These are phyloP conservation scores for Apeira syringaria DNA, from an alignment of 2,888 invertebrate genomes.

Conservation along the genomic window DNA sequence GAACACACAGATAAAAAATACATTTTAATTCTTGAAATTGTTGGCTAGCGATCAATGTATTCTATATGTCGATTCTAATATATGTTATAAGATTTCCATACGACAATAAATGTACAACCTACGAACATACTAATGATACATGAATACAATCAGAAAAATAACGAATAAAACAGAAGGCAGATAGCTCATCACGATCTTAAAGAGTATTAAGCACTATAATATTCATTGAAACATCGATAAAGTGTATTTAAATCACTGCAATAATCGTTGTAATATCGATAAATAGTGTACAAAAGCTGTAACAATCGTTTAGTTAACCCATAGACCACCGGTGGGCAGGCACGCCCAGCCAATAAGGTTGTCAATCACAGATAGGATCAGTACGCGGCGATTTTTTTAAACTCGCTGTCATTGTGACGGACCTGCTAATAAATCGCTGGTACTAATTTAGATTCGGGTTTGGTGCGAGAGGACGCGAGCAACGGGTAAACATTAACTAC, in stretches of 20 bases:
- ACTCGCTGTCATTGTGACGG: slow-evolving; percentile 32
- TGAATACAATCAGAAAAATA: slow-evolving; percentile 2
- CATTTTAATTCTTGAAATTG: slow-evolving; percentile 8
- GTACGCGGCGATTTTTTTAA: slow-evolving; percentile 46
- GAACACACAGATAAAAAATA: slow-evolving; percentile 1
- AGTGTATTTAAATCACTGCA: slow-evolving; percentile 4
- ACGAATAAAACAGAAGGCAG: slow-evolving; percentile 1
- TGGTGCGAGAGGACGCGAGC: slow-evolving; percentile 10
- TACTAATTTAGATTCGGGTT: slow-evolving; percentile 39
- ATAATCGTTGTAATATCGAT: slow-evolving; percentile 13
- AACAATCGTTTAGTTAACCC: slow-evolving; percentile 22
- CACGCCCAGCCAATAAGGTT: slow-evolving; percentile 48
- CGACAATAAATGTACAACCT: neutral
- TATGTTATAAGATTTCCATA: slow-evolving; percentile 14
- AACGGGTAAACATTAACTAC: too few relatives aligned
- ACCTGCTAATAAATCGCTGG: slow-evolving; percentile 43
- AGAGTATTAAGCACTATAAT: slow-evolving; percentile 2
- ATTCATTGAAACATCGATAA: slow-evolving; percentile 13
- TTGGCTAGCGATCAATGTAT: slow-evolving; percentile 16
- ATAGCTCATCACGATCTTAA: neutral
- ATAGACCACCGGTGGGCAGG: slow-evolving; percentile 39
- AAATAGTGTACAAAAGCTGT: slow-evolving; percentile 10
- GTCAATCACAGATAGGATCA: slow-evolving; percentile 46
- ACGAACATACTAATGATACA: slow-evolving; percentile 3
- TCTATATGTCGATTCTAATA: slow-evolving; percentile 9